Evolutionary conservation across 2,113 vertebrate genomes (phyloP), one percentile per base, ranked within the genome.

Genomic region (Rhinogobius similis): DNA sequence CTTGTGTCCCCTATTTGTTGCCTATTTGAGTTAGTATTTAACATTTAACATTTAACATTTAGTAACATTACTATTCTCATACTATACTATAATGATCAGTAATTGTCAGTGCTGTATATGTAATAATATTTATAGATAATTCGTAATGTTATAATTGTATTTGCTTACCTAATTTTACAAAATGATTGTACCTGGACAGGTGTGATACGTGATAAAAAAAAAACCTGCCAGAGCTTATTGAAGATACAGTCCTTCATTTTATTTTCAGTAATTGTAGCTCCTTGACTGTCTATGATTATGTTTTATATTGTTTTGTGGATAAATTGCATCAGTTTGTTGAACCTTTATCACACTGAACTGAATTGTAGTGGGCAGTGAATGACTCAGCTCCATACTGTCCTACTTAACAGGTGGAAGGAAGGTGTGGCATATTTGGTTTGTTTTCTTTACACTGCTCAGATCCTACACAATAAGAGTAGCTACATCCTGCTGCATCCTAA

Each of bases 381-480:
- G 87, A 89, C 80, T 82, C 73, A 70, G 80, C 83, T 78, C 20
- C 50, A 53, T 36, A 64, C 23, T 50, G 24, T 36, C 52, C 13
- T 26, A 44, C 36, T 26, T 8, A 26, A 10, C 70, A 80, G 82
- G 78, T 78, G 56, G 43, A 55, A 29, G 29, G 12, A 36, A 36
- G 27, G 12, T 29, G 41, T 23, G 55, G 10, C 44, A 38, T 44
- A 12, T 13, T 38, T 59, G 27, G n/a, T 59, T 59, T 32, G 56
- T 55, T 23, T 23, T 55, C 11, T 24, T 5, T 36, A 9, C 20
- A n/a, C 18, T 26, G 52, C 10, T 52, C 50, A 52, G 50, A 52
- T 52, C 9, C 10, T 23, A 14, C 23, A 55, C 23, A n/a, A 55
- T 10, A 24, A 4, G 21, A 11, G 1, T 13, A 23, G 11, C 50